Evolutionary conservation across 1,140 invertebrate species (phyloP).

Genomic region (Centruroides sculpturatus): DNA sequence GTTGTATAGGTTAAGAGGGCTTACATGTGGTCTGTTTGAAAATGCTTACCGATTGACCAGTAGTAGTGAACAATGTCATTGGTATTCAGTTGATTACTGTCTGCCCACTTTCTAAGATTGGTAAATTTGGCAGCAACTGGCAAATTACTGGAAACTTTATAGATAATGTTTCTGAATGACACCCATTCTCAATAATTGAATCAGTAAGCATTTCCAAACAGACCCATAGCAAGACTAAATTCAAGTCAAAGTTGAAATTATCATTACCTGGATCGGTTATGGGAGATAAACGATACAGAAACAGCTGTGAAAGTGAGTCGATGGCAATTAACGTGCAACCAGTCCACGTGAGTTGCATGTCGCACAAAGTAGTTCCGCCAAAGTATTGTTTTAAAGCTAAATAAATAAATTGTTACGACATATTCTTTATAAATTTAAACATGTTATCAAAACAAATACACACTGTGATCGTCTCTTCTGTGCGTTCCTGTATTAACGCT

Average conservation of each 20-base stretch:
- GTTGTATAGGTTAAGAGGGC: no score
- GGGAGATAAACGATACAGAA: conserved; percentile 45
- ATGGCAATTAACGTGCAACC: conserved; percentile 57
- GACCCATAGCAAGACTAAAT: no score
- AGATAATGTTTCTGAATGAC: no score
- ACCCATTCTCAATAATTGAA: no score
- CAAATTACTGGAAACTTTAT: no score
- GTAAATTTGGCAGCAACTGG: no score
- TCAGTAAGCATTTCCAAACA: no score
- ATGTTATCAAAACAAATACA: conserved; percentile 1
- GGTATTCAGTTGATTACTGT: no score
- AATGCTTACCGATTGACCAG: no score
- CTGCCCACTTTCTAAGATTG: no score
- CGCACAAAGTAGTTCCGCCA: conserved; percentile 34
- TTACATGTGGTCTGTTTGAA: no score
- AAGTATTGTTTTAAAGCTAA: conserved; percentile 15
- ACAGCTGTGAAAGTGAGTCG: conserved; percentile 55
- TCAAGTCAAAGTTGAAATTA: background rate
- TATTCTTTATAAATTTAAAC: background rate
- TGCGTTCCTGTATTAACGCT: conserved; percentile 18
- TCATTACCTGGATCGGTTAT: conserved; percentile 37
- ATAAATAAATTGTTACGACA: background rate
- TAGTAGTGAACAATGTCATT: no score
- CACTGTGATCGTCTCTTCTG: conserved; percentile 12
- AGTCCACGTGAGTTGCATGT: conserved; percentile 57